Evolutionary conservation across 2,888 invertebrate species (phyloP).

Genomic region (Tanaodytes sp.): DNA sequence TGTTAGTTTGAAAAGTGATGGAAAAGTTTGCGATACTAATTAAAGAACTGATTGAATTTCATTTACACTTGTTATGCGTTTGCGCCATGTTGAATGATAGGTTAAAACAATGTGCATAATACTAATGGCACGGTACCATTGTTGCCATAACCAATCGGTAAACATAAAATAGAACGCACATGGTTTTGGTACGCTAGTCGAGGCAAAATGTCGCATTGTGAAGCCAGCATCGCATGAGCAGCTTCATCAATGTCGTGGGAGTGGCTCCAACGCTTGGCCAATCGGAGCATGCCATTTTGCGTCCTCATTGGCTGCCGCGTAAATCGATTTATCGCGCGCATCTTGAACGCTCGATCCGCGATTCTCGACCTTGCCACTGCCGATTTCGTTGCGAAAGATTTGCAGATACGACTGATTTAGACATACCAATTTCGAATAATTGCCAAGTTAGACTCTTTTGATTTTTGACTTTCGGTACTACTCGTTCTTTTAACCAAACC

Average conservation of each 20-base stretch:
- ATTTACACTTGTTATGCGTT: no score
- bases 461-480: conserved; percentile 34
- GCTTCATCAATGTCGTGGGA: conserved; percentile 67
- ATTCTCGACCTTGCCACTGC: conserved; percentile 63
- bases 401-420: conserved; percentile 40
- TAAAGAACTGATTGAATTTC: no score
- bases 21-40: no score
- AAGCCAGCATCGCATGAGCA: conserved; percentile 58
- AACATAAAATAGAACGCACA: no score
- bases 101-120: no score
- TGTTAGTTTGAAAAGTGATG: no score
- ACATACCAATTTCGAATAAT: conserved; percentile 68
- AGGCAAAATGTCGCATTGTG: conserved; percentile 52
- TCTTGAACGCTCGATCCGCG: conserved; percentile 59
- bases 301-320: conserved; percentile 68
- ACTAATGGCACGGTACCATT: no score
- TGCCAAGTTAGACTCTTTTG: no score
- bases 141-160: no score
- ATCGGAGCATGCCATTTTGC: conserved; percentile 67
- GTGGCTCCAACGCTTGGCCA: conserved; percentile 67
- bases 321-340: conserved; percentile 72
- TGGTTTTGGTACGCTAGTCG: neutral
- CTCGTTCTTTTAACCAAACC: no score
- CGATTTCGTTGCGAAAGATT: no score
- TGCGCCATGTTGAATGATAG: no score